Evolutionary conservation across 1,140 invertebrate genomes (phyloP), one percentile per base, ranked within the genome.

Genomic region (Apocrypta bakeri): DNA sequence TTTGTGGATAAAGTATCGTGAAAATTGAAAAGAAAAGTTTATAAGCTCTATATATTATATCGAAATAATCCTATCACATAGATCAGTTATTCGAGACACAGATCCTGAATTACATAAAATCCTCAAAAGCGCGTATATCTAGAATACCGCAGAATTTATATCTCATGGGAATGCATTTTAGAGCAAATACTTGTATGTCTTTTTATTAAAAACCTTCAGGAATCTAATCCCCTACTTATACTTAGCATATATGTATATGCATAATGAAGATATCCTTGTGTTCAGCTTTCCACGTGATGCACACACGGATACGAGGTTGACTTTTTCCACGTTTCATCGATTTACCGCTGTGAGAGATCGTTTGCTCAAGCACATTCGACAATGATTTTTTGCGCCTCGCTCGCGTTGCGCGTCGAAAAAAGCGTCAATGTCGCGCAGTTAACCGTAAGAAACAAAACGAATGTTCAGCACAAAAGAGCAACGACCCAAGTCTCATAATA

Each of bases 21-120:
- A n/a, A 56, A 56, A 56, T 56, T 21, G 2, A n/a, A n/a, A n/a
- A n/a, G n/a, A n/a, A n/a, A n/a, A n/a, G n/a, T n/a, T n/a, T n/a
- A n/a, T n/a, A n/a, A n/a, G n/a, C n/a, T n/a, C n/a, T n/a, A n/a
- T n/a, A n/a, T n/a, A n/a, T n/a, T n/a, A n/a, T 56, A 56, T 56
- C 48, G 48, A 56, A 56, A 21, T 56, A 56, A 56, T 56, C 48
- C 48, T 56, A 56, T 56, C 48, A n/a, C 6, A 74, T 29, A 12
- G 12, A 74, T 25, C 24, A 56, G 56, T 74, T 56, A 74, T 12
- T 14, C 40, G 6, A 21, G 1, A 17, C 29, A 29, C 3, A 9
- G 33, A 37, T 4, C 33, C 3, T 9, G 33, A 37, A 31, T 75
- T 75, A 33, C 27, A 75, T 56, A 75, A 75, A 75, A 75, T 2